Base-by-base conservation (phyloP, 2,113 vertebrate species). In the Colossoma macropomum region DNA sequence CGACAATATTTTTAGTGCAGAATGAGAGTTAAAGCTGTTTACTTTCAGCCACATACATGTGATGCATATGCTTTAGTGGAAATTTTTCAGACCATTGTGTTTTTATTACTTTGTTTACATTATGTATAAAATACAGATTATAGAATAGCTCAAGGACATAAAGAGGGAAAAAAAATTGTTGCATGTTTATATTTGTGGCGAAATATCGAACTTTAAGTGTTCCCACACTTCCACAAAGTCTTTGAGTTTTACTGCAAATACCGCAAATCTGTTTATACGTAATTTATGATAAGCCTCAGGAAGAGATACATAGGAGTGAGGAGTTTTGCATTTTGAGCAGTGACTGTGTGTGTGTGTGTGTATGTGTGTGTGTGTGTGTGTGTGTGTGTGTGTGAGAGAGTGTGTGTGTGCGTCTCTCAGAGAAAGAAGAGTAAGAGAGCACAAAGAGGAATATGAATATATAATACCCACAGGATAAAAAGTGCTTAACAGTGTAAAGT, bases 401-500 rank as follows among this genome's bases (percentile, higher is more conserved):
- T 79, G 77, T 75, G 76, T 62, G 60, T 63, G 69, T 11, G 41
- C 6, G 41, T 6, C 41, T 52, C 52, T 23, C 10, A 63, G 66
- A 78, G 87, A 85, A 84, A 86, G 66, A 62, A 21, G 34, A 27
- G 25, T n/a, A 12, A 56, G 75, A 73, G 62, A 77, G 9, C 65
- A 79, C 66, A 73, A 59, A 50, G 38, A 81, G 21, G 65, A 79
- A 72, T 59, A 75, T 70, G 63, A 79, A 71, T 83, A 45, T 83
- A 79, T 70, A 86, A 83, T 83, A 85, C 82, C 90, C 32, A 63
- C 79, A 83, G 85, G 90, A 88, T 88, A 92, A 86, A 89, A 86
- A 89, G 84, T 89, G 85, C 75, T 90, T 87, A 91, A 91, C 81
- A 86, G 86, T 88, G 86, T 89, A 90, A 91, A 91, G 90, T 89